Base-by-base conservation (phyloP, 2,888 invertebrate species). In the Rhabditoides inermis region DNA sequence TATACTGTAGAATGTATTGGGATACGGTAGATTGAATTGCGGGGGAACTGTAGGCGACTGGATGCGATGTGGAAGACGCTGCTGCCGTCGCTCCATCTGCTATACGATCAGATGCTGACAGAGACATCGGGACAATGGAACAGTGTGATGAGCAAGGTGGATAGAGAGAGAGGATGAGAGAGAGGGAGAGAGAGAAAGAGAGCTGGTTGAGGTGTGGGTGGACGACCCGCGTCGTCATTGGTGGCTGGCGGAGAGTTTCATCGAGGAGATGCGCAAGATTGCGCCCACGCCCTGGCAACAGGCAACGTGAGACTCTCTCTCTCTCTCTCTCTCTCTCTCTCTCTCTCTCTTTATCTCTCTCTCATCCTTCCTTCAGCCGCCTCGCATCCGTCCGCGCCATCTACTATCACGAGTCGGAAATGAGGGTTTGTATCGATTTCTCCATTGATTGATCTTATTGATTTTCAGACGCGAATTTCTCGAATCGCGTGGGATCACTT, bases 201-300 rank as follows among this genome's bases (percentile, higher is more conserved):
- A 45, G 15, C 18, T 45, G 23, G 4, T 48, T 5, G 3, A 55
- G 55, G 10, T 55, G 22, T 39, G 51, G 25, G 28, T 27, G 7
- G 51, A 52, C 36, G 65, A 65, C 48, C 51, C 51, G 7, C 55
- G 65, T 3, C 51, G 63, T 2, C 39, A 28, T 49, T 60, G 53
- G 50, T 63, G 65, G 65, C 53, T 65, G 7, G 40, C 60, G 28
- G 65, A 65, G 45, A 48, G 48, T 3, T 26, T 65, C 23, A 28
- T 65, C 15, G 37, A 27, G 2, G 55, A 58, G 15, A 53, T 56
- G 36, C 36, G 45, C 30, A 40, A 49, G 10, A 36, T 54, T 1
- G 27, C 46, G n/a, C 46, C 51, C 18, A 39, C 40, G 5, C 44
- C 49, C 3, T 56, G 32, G 32, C 47, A 37, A 26, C 56, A 45